Evolutionary conservation across 2,888 invertebrate species (phyloP).

Genomic region (Perizoma affinitatum): DNA sequence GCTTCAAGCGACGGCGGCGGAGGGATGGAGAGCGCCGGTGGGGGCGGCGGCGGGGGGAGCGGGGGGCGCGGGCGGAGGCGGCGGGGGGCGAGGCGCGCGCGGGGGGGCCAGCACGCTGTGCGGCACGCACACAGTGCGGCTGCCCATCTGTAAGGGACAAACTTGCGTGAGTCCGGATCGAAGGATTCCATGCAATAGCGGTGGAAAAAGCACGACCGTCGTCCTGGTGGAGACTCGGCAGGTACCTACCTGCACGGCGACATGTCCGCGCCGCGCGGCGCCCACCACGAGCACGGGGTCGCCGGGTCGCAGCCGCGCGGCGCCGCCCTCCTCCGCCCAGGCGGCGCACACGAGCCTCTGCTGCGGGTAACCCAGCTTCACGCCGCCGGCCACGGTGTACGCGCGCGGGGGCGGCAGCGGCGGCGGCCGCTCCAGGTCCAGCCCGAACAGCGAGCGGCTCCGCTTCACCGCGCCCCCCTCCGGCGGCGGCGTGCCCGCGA

Average conservation of each 20-base stretch:
- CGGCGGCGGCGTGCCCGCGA: conserved; percentile 93
- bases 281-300: conserved; percentile 95
- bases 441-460: conserved; percentile 94
- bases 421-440: conserved; percentile 95
- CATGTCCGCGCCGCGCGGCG: conserved; percentile 93
- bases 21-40: conserved; percentile 43
- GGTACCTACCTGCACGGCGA: conserved; percentile 89
- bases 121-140: conserved; percentile 69
- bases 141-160: conserved; percentile 47
- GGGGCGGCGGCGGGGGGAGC: conserved; percentile 45
- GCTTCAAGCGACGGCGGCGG: conserved; percentile 31
- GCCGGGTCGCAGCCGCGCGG: conserved; percentile 86
- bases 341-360: conserved; percentile 95
- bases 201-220: no score
- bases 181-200: not conserved
- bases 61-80: conserved; percentile 57
- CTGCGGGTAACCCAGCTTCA: conserved; percentile 96
- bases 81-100: conserved; percentile 60
- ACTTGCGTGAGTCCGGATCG: not conserved
- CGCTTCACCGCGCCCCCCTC: conserved; percentile 95
- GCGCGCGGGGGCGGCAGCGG: conserved; percentile 95
- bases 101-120: conserved; percentile 74
- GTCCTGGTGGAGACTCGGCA: not conserved
- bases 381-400: conserved; percentile 95
- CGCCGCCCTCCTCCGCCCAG: conserved; percentile 85